Conservation (phyloP, 2,797 vertebrate genomes). For the Takifugu ocellatus region DNA sequence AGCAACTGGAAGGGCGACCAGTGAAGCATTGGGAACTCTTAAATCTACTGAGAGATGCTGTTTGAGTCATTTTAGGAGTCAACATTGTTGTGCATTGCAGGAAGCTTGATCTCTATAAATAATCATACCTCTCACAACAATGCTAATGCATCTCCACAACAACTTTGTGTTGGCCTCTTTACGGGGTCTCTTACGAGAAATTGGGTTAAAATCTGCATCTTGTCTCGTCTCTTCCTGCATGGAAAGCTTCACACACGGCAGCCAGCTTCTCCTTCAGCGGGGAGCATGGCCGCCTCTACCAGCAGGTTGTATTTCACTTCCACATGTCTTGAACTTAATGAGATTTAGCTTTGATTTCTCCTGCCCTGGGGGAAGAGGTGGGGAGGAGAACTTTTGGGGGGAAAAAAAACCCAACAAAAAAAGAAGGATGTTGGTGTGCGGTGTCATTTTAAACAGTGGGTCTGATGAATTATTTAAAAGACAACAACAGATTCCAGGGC, state of each 20-base stretch:
- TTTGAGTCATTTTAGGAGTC: slow-evolving; percentile 26
- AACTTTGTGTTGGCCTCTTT: slow-evolving; percentile 28
- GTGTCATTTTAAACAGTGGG: slow-evolving; percentile 56
- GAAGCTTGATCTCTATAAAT: neutral
- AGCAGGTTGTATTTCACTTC: slow-evolving; percentile 52
- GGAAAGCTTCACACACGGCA: slow-evolving; percentile 28
- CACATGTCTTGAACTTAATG: slow-evolving; percentile 58
- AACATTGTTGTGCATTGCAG: slow-evolving; percentile 10
- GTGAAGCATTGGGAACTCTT: slow-evolving; percentile 39
- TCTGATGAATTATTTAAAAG: slow-evolving; percentile 63
- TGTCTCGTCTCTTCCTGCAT: slow-evolving; percentile 25
- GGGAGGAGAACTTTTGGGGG: slow-evolving; percentile 32
- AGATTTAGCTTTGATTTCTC: slow-evolving; percentile 64
- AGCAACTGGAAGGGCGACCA: slow-evolving; percentile 54
- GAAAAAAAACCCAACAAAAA: slow-evolving; percentile 48
- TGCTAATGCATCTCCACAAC: slow-evolving; percentile 10
- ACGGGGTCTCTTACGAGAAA: slow-evolving; percentile 25
- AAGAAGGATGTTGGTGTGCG: slow-evolving; percentile 8
- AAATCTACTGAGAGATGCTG: slow-evolving; percentile 26
- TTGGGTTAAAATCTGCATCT: slow-evolving; percentile 54
- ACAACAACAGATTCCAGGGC: slow-evolving; percentile 24
- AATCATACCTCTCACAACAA: neutral
- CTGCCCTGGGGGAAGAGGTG: slow-evolving; percentile 28
- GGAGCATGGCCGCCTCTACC: slow-evolving; percentile 38
- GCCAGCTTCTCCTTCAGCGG: slow-evolving; percentile 41